Evolutionary conservation across 37 sponge, comb jelly and placozoan genomes (phyloP), one percentile per base, ranked within the genome.

Genomic region (Oscarella lobularis): DNA sequence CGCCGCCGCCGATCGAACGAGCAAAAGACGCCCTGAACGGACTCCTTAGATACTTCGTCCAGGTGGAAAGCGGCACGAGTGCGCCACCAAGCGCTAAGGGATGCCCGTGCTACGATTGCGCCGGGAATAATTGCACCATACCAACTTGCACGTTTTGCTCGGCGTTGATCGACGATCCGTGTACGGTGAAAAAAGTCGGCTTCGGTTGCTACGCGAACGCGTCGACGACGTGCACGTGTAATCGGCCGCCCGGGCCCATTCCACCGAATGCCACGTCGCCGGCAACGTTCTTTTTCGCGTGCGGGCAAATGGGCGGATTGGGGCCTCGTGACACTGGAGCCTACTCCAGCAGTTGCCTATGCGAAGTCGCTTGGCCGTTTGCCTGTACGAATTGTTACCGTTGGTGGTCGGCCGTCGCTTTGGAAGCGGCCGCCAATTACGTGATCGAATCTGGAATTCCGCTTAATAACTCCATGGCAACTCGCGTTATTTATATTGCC

Each of bases 321-420:
- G 60, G 14, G 14, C 60, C 60, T 9, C 20, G 20, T 20, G 60
- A 20, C 27, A 20, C 9, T 9, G 20, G 60, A 27, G 60, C 60
- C 20, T 27, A 20, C 60, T 9, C 20, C 14, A 27, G 20, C 60
- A 48, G 14, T 9, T 48, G 60, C 20, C 14, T 9, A 27, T 48
- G 60, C 20, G 60, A 48, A 48, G 9, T 20, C 60, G 60, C 9
- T 20, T 48, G 60, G 60, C 60, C 20, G 14, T 48, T 27, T 20
- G 40, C 76, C 29, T 75, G 76, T 67, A 30, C 31, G 66, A 67
- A 75, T 35, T 75, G 76, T 30, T 75, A 75, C 55, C 76, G 76
- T 2, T 75, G 76, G 76, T 75, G 76, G 76, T 39, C 39, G 39
- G 76, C 76, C 4, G 40, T 39, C 2, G n/a, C 76, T 31, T 67